Conservation (phyloP, 1,140 invertebrate genomes). For the Zaprionus gabonicus region DNA sequence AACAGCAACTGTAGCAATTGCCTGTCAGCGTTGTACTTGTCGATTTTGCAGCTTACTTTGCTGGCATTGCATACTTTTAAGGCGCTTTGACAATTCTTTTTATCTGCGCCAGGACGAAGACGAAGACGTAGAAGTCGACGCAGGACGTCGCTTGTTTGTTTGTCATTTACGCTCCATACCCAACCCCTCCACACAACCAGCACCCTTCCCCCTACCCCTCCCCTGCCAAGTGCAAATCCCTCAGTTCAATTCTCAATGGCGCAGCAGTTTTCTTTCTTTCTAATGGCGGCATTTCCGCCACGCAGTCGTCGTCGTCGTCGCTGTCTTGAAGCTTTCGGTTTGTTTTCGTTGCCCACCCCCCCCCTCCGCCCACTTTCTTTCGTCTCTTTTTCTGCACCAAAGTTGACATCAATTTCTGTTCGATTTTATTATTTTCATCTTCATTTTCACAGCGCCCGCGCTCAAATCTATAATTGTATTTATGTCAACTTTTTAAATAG, state of each 20-base stretch:
- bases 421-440: conserved; percentile 83
- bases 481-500: conserved; percentile 83
- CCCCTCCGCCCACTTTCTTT: not conserved
- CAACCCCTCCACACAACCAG: not conserved
- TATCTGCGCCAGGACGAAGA: conserved; percentile 74
- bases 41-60: conserved; percentile 83
- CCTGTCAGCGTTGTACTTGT: conserved; percentile 83
- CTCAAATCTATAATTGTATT: conserved; percentile 84
- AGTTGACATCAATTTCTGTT: conserved; percentile 81
- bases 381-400: conserved; percentile 29
- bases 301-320: conserved; percentile 43
- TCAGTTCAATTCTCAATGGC: conserved; percentile 81
- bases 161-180: conserved; percentile 72
- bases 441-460: conserved; percentile 71
- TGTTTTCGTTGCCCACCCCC: not conserved
- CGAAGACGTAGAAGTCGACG: conserved; percentile 25
- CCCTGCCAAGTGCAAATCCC: conserved; percentile 66
- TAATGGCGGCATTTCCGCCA: conserved; percentile 81
- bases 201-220: conserved; percentile 5
- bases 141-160: conserved; percentile 78
- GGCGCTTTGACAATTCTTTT: conserved; percentile 83
- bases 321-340: conserved; percentile 30
- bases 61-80: conserved; percentile 83
- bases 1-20: conserved; percentile 72
- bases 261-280: conserved; percentile 79